These are phyloP conservation scores for Aleiodes leptofemur DNA, from an alignment of 2,888 invertebrate species.

Conservation along the genomic window DNA sequence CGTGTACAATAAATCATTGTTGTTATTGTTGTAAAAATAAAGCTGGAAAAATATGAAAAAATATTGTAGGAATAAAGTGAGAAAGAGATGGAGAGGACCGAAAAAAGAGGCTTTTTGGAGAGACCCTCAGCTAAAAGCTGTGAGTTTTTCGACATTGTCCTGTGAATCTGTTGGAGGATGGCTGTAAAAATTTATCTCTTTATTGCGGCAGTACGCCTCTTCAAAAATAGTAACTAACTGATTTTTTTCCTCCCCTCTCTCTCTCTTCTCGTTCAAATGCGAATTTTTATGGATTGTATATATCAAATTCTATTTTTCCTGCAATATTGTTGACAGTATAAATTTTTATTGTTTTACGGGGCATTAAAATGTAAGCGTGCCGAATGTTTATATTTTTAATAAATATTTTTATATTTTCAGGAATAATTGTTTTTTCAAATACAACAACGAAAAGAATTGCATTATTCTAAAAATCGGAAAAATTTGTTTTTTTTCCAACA, in stretches of 20 bases:
- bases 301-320: constrained; percentile 9
- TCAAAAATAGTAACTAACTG: constrained; percentile 67
- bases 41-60: constrained; percentile 14
- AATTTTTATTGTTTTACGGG: constrained; percentile 58
- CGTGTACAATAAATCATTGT: constrained; percentile 35
- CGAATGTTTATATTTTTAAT: background rate
- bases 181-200: constrained; percentile 70
- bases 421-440: background rate
- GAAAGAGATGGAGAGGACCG: constrained; percentile 34
- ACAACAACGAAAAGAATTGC: no score
- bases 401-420: background rate
- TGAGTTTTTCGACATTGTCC: constrained; percentile 62
- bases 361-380: constrained; percentile 18
- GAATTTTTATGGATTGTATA: constrained; percentile 32
- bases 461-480: no score
- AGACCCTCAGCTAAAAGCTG: constrained; percentile 61
- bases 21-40: constrained; percentile 7
- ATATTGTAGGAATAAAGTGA: constrained; percentile 30
- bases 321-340: constrained; percentile 50
- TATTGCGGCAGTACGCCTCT: constrained; percentile 65
- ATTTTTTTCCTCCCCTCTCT: constrained; percentile 60
- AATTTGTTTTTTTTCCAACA: no score
- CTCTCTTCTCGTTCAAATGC: background rate
- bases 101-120: no score
- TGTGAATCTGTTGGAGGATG: constrained; percentile 62